These are phyloP conservation scores for Ericerus pela DNA, from an alignment of 1,140 invertebrate species.

Conservation along the genomic window DNA sequence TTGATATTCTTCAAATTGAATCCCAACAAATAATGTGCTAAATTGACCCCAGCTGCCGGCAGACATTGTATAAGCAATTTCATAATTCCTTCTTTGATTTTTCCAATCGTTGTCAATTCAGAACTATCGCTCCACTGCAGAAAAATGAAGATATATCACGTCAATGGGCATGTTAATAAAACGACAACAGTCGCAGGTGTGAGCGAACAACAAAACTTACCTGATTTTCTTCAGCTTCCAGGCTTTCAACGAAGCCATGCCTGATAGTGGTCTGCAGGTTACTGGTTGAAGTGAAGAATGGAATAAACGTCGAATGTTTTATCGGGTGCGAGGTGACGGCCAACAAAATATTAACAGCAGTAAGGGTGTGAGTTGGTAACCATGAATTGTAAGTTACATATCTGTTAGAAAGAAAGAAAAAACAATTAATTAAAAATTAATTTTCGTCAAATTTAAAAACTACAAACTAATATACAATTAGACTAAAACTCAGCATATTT, in stretches of 20 bases:
- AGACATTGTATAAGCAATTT: conserved; percentile 60
- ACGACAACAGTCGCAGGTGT: not conserved
- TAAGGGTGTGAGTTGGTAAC: conserved; percentile 48
- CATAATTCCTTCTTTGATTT: conserved; percentile 51
- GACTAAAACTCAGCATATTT: too few species aligned
- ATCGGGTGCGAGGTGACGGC: conserved; percentile 46
- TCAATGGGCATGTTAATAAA: not conserved
- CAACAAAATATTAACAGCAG: conserved; percentile 53
- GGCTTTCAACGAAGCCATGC: conserved; percentile 75
- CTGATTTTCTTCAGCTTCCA: conserved; percentile 49
- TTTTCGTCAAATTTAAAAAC: not conserved
- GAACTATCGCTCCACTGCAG: conserved; percentile 15
- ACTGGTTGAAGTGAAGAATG: conserved; percentile 47
- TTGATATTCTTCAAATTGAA: conserved; percentile 60
- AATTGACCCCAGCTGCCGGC: conserved; percentile 57
- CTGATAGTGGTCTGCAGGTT: conserved; percentile 40
- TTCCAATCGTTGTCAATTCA: conserved; percentile 17
- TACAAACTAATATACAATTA: too few species aligned
- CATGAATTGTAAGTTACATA: conserved; percentile 52
- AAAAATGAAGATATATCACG: not conserved
- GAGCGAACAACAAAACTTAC: not conserved
- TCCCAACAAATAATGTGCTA: conserved; percentile 77
- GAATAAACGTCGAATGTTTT: conserved; percentile 51
- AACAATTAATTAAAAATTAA: not conserved
- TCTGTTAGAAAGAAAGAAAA: conserved; percentile 27